These are phyloP conservation scores for Salvator merianae DNA, from an alignment of 2,113 vertebrate genomes.

Conservation along the genomic window DNA sequence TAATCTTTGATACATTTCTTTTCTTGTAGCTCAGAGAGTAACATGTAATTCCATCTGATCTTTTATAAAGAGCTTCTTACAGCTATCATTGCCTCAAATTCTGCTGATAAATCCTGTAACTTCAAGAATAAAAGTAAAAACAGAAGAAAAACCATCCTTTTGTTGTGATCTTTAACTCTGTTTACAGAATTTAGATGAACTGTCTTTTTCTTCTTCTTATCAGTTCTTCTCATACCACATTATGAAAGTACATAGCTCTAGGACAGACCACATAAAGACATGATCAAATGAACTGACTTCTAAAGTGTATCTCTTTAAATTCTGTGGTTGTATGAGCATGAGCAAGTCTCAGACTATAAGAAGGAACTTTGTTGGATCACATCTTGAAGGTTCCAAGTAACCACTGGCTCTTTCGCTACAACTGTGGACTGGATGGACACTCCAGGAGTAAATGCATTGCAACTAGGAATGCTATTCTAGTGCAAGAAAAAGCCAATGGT, in stretches of 20 bases:
- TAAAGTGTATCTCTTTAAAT: background rate
- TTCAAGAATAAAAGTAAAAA: slow-evolving; percentile 37
- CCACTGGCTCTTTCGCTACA: no score
- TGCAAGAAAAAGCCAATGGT: no score
- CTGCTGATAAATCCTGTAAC: slow-evolving; percentile 21
- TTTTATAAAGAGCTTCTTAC: slow-evolving; percentile 40
- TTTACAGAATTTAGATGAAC: slow-evolving; percentile 21
- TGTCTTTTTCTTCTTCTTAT: background rate
- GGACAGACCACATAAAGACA: background rate
- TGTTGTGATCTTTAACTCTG: slow-evolving; percentile 38
- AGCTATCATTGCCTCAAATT: slow-evolving; percentile 31
- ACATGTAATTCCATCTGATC: slow-evolving; percentile 6
- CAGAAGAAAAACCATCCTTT: slow-evolving; percentile 18
- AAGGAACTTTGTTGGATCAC: background rate
- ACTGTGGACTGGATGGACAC: no score
- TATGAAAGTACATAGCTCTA: background rate
- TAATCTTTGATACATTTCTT: slow-evolving; percentile 30
- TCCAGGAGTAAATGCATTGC: no score
- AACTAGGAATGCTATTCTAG: no score
- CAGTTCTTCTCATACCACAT: background rate
- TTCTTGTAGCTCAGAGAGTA: background rate
- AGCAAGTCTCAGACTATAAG: background rate
- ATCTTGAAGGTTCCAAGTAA: no score
- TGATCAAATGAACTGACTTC: background rate
- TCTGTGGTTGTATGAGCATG: background rate